A percentile compares a stretch with the other conserved stretches of the same genome.
These are phyloP conservation scores for Abramis brama DNA, from an alignment of 2,113 vertebrate genomes.

Conservation along the genomic window DNA sequence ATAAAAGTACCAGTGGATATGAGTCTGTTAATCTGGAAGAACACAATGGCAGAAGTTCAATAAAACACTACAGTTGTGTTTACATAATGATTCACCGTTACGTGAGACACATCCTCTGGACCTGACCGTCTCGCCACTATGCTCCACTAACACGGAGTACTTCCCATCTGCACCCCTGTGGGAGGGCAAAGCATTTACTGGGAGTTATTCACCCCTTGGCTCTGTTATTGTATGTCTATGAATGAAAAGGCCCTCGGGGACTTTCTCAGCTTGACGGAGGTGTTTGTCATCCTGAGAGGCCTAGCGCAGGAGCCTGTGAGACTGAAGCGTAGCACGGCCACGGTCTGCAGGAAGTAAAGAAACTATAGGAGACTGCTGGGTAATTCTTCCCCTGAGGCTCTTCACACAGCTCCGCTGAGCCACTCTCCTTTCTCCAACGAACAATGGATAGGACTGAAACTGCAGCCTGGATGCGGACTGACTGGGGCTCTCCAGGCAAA, in stretches of 20 bases:
- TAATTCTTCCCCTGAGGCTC: slow-evolving; percentile 56
- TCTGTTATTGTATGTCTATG: slow-evolving; percentile 51
- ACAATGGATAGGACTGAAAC: slow-evolving; percentile 38
- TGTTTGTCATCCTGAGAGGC: slow-evolving; percentile 54
- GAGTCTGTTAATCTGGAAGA: slow-evolving; percentile 6
- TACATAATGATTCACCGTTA: slow-evolving; percentile 36
- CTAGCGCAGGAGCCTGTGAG: slow-evolving; percentile 49
- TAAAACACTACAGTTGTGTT: slow-evolving; percentile 7
- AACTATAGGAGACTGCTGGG: slow-evolving; percentile 53
- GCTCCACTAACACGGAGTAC: slow-evolving; percentile 39
- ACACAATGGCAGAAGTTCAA: slow-evolving; percentile 1
- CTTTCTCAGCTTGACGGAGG: slow-evolving; percentile 49
- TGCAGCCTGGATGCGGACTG: neutral
- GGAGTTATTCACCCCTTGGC: slow-evolving; percentile 48
- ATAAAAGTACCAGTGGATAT: slow-evolving; percentile 39
- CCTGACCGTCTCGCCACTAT: slow-evolving; percentile 14
- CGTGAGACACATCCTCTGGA: slow-evolving; percentile 24
- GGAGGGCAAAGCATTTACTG: slow-evolving; percentile 43
- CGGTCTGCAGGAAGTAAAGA: slow-evolving; percentile 54
- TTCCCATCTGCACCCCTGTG: slow-evolving; percentile 46
- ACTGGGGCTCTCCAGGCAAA: slow-evolving; percentile 15
- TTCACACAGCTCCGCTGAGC: slow-evolving; percentile 50
- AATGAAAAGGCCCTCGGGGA: slow-evolving; percentile 52
- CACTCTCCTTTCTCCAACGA: slow-evolving; percentile 38
- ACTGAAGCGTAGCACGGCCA: slow-evolving; percentile 41